phyloP scores from a whole-genome alignment of 2,888 invertebrate species.

The Perizoma flavofasciatum region DNA sequence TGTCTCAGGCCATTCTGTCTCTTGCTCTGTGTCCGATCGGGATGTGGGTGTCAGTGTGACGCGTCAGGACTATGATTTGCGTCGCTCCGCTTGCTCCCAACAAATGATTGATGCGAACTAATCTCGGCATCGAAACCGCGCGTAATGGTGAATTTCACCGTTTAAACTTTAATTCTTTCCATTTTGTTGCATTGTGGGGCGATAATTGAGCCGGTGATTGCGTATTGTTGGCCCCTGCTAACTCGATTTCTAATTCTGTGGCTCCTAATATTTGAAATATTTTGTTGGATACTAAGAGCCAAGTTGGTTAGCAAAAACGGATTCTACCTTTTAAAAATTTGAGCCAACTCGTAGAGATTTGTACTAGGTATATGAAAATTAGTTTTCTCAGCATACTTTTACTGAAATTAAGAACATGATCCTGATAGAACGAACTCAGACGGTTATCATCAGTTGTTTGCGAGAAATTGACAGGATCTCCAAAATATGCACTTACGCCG shows the following conservation, averaged over 20 bases:
- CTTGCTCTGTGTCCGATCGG: constrained; percentile 43
- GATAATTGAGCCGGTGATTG: constrained; percentile 40
- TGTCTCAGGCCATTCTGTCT: background rate
- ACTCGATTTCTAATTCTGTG: constrained; percentile 11
- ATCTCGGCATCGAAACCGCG: constrained; percentile 69
- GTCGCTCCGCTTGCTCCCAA: constrained; percentile 73
- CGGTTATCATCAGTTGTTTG: no score
- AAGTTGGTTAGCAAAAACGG: no score
- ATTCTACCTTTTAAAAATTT: no score
- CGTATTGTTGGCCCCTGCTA: constrained; percentile 20
- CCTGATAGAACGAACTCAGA: no score
- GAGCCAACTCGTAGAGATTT: no score
- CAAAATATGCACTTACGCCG: background rate
- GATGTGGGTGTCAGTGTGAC: constrained; percentile 77
- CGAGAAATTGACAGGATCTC: background rate
- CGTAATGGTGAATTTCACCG: constrained; percentile 63
- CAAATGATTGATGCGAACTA: constrained; percentile 74
- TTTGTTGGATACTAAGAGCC: background rate
- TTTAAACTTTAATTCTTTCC: constrained; percentile 54
- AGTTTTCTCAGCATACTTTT: no score
- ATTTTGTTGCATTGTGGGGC: constrained; percentile 42
- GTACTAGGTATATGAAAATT: no score
- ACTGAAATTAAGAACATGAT: no score
- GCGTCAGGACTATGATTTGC: constrained; percentile 79
- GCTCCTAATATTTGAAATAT: background rate